These are phyloP conservation scores for Thecophora atra DNA, from an alignment of 2,888 invertebrate species.

Conservation along the genomic window DNA sequence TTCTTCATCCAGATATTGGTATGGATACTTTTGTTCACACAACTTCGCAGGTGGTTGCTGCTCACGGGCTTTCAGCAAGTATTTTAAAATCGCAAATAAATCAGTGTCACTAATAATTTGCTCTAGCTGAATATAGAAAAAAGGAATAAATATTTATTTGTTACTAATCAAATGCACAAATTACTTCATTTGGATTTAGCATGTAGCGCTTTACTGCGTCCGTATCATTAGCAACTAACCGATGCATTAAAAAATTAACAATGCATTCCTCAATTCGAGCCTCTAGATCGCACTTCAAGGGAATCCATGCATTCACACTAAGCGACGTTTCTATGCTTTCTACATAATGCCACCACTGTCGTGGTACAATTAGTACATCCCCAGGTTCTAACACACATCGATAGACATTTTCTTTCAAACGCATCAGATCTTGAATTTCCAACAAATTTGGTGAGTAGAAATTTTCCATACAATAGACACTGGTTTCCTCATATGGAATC, in stretches of 20 bases:
- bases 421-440: conserved; percentile 41
- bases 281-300: conserved; percentile 67
- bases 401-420: conserved; percentile 53
- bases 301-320: conserved; percentile 77
- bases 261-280: conserved; percentile 70
- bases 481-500: conserved; percentile 96
- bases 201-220: conserved; percentile 67
- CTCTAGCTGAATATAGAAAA: conserved; percentile 39
- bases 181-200: conserved; percentile 76
- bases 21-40: conserved; percentile 60
- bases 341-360: conserved; percentile 98
- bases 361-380: conserved; percentile 88
- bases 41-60: conserved; percentile 20
- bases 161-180: background rate
- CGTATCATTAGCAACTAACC: conserved; percentile 70
- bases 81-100: conserved; percentile 44
- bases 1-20: conserved; percentile 60
- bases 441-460: conserved; percentile 73
- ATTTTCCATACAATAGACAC: conserved; percentile 86
- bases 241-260: conserved; percentile 74
- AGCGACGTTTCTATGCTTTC: conserved; percentile 81
- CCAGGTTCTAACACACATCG: conserved; percentile 80
- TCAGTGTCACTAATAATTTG: conserved; percentile 46
- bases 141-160: background rate
- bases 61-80: conserved; percentile 33